These are phyloP conservation scores for Poeciliopsis gracilis DNA, from an alignment of 2,797 vertebrate genomes.

Conservation along the genomic window DNA sequence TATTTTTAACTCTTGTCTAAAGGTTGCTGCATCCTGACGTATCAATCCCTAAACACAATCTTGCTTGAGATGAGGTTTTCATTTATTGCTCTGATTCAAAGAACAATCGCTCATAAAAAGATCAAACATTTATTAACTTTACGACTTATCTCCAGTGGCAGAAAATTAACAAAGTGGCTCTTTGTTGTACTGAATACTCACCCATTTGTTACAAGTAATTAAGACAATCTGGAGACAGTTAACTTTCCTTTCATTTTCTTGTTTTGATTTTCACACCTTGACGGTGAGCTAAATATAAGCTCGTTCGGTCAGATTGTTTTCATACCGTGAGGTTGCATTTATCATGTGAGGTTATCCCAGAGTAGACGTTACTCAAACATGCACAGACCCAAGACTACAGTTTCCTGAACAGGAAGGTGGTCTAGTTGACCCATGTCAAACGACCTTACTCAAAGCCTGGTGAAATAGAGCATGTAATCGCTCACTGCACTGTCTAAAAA, in stretches of 20 bases:
- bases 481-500: slow-evolving; percentile 54
- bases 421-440: slow-evolving; percentile 38
- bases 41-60: background rate
- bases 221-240: background rate
- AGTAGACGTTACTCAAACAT: background rate
- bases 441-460: slow-evolving; percentile 61
- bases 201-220: background rate
- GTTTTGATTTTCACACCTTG: slow-evolving; percentile 38
- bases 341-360: slow-evolving; percentile 16
- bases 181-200: background rate
- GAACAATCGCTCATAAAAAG: background rate
- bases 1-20: background rate
- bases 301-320: slow-evolving; percentile 54
- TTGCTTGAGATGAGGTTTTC: background rate
- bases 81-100: background rate
- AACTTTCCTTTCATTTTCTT: slow-evolving; percentile 22
- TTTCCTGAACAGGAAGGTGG: slow-evolving; percentile 24
- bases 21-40: background rate
- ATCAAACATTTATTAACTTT: background rate
- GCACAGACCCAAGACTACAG: slow-evolving; percentile 3
- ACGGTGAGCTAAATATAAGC: slow-evolving; percentile 60
- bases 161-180: background rate
- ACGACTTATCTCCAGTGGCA: background rate
- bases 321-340: slow-evolving; percentile 34
- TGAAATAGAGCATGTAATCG: slow-evolving; percentile 78